Base-by-base conservation (phyloP, 2,888 invertebrate species). In the Napeogenes inachia region DNA sequence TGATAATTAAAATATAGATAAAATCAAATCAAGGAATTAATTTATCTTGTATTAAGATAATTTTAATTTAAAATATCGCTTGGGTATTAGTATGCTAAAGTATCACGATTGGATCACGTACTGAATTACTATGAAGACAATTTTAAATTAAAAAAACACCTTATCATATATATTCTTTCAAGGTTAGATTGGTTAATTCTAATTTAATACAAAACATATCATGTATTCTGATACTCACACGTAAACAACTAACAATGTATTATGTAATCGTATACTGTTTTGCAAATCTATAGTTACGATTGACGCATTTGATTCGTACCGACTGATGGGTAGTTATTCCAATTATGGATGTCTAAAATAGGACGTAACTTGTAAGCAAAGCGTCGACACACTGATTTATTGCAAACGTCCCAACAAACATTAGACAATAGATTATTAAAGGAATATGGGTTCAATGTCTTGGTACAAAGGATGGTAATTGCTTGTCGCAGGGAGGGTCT, bases 221-320 rank as follows among this genome's bases (percentile, higher is more conserved):
- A 42, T 42, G 12, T 12, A 42, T 42, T 42, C 10, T 42, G 42
- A 42, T 42, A 8, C 42, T 5, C 13, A 47, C n/a, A 13, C 47
- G 47, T 47, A 47, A 56, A 59, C 50, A 46, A 38, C 38, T 57
- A 60, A 64, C 60, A 60, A 64, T 64, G 46, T 13, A 56, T 54
- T 56, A 56, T 56, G 45, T 46, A 56, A 61, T 56, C n/a, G 55
- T 56, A 57, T 35, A 59, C 62, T 64, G 47, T 67, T 62, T 67
- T 57, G 53, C 59, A 56, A 46, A 50, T 46, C 45, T 60, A 61
- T 56, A 62, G 56, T 3, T 38, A 45, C 62, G 65, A 70, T 69
- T 84, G 83, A 82, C 84, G 84, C 83, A 82, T 75, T 74, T 78
- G 78, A 76, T 77, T 78, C 74, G 68, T 76, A 78, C 76, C 83